Conservation (phyloP, 2,888 invertebrate genomes). For the Meiosimyza decipiens region DNA sequence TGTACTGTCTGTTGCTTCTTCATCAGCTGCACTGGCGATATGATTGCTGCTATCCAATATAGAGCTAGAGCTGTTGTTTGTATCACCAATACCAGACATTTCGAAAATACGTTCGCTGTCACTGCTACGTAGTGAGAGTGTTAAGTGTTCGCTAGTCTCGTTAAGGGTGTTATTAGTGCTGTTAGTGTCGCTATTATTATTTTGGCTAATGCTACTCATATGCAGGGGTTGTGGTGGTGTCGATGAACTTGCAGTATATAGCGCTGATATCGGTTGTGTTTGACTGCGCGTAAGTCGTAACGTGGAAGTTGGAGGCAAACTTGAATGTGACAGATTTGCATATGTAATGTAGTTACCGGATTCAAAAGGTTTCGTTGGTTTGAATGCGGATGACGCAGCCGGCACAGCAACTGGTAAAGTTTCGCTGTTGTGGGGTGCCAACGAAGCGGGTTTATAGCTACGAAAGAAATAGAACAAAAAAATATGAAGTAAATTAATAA, state of each 20-base stretch:
- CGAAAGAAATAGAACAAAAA: background rate
- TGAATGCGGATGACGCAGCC: conserved; percentile 59
- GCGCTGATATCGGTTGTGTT: conserved; percentile 53
- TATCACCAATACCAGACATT: conserved; percentile 58
- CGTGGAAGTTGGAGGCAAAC: conserved; percentile 38
- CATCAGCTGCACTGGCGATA: conserved; percentile 48
- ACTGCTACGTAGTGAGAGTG: conserved; percentile 52
- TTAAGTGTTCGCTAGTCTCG: conserved; percentile 49
- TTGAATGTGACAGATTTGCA: conserved; percentile 50
- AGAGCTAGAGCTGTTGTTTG: conserved; percentile 45
- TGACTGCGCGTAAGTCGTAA: conserved; percentile 55
- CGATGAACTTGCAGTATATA: background rate
- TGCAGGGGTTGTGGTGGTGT: background rate
- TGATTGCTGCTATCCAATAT: conserved; percentile 28
- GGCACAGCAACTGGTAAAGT: conserved; percentile 57
- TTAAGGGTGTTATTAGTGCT: conserved; percentile 21
- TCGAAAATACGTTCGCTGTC: conserved; percentile 56
- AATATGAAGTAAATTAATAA: background rate
- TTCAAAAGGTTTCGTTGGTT: conserved; percentile 61
- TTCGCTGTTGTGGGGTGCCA: conserved; percentile 51
- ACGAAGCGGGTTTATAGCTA: conserved; percentile 59
- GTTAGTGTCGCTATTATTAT: conserved; percentile 1
- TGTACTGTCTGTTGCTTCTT: conserved; percentile 36
- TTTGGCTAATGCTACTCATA: conserved; percentile 21
- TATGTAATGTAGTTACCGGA: conserved; percentile 47